Conservation (phyloP, 1,140 invertebrate species). For the Campoletis sonorensis region DNA sequence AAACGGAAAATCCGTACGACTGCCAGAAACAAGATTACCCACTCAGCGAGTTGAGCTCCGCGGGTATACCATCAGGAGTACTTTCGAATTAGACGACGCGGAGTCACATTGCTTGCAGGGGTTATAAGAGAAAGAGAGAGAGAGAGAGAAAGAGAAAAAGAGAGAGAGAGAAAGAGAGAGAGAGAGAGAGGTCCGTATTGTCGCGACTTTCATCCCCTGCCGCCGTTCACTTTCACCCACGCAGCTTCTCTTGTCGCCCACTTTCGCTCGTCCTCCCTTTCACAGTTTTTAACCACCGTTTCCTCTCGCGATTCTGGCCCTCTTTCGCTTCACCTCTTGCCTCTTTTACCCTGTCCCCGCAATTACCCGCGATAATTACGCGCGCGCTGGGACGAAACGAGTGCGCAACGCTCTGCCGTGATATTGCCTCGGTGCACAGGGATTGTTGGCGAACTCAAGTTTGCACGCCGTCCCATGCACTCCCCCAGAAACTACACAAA, state of each 20-base stretch:
- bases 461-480: neutral
- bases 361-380: conserved; percentile 49
- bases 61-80: conserved; percentile 28
- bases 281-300: conserved; percentile 19
- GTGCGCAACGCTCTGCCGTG: conserved; percentile 38
- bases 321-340: neutral
- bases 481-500: neutral
- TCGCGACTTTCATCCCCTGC: neutral
- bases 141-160: no score
- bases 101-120: neutral
- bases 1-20: conserved; percentile 18
- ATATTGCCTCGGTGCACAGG: conserved; percentile 24
- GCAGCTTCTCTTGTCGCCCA: neutral
- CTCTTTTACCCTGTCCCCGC: conserved; percentile 34
- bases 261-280: neutral
- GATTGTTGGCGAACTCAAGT: conserved; percentile 40
- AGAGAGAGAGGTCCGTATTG: neutral
- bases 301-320: neutral
- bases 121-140: no score
- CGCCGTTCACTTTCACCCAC: neutral
- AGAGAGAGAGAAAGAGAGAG: no score
- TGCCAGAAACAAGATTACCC: conserved; percentile 56
- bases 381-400: conserved; percentile 39
- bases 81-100: conserved; percentile 45
- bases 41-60: conserved; percentile 46